Conservation (phyloP, 2,113 vertebrate species). For the Pristiophorus japonicus region DNA sequence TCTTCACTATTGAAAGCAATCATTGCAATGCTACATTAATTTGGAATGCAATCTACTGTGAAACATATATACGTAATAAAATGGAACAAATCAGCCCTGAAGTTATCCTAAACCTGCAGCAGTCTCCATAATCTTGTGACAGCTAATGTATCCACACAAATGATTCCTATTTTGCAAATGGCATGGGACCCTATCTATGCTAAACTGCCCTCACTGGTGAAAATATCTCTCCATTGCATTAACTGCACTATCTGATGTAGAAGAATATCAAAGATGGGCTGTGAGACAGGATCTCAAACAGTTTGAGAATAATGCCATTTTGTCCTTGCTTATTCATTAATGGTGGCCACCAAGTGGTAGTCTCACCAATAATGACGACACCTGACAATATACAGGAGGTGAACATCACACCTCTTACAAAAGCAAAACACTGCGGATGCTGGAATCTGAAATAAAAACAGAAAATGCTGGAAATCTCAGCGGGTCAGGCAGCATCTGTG, state of each 20-base stretch:
- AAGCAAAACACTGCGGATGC: too few relatives aligned
- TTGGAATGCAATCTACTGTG: not conserved
- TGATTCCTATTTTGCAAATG: not conserved
- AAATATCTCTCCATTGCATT: not conserved
- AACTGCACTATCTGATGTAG: not conserved
- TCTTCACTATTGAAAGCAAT: not conserved
- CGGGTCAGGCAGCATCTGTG: too few relatives aligned
- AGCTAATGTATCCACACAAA: not conserved
- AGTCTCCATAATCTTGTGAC: not conserved
- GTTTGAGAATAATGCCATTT: not conserved
- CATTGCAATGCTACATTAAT: not conserved
- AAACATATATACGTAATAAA: not conserved
- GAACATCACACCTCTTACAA: not conserved
- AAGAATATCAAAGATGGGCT: not conserved
- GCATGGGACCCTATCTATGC: not conserved
- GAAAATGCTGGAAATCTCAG: too few relatives aligned
- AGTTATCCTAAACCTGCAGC: not conserved
- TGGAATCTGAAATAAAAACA: too few relatives aligned
- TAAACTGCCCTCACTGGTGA: not conserved
- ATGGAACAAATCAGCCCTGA: too few relatives aligned
- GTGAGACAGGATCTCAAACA: not conserved
- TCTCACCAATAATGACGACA: not conserved
- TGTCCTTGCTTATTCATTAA: not conserved
- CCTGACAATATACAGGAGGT: not conserved
- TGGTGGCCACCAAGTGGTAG: not conserved